Evolutionary conservation across 1,140 invertebrate genomes (phyloP), one percentile per base, ranked within the genome.

Genomic region (Dysdera silvatica): DNA sequence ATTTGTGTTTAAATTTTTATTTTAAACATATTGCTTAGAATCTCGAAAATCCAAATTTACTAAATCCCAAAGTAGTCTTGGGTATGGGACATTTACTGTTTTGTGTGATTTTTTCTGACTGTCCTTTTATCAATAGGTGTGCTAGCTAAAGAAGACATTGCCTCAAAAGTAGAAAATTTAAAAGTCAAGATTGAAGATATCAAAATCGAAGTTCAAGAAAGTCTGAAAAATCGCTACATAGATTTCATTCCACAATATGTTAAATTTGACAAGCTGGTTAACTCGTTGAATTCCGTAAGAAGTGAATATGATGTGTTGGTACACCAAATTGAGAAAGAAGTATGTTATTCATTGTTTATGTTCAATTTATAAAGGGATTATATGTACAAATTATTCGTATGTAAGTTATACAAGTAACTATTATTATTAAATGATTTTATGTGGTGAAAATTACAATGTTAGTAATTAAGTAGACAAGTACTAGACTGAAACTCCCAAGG

Each of bases 311-410:
- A 71, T n/a, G 52, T 65, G 24, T 59, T 75, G 4, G 48, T 56
- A 16, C 60, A 69, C 16, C 72, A 67, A 32, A 72, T 77, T 62
- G 71, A 77, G 60, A 72, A 69, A 51, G 72, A 77, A 70, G 74
- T 77, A 68, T 28, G 6, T 41, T 16, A 20, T 48, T 23, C 41
- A 33, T 24, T 24, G 29, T 18, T 66, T 32, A 10, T 16, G 6
- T 10, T 35, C 16, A 10, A 37, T 37, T 1, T 61, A 37, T 29
- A 29, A 2, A 61, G 16, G 32, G 18, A 24, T 28, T 18, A 16
- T 59, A 12, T 23, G 49, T 57, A 14, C 8, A 53, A 14, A 16
- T 29, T n/a, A n/a, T n/a, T n/a, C n/a, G n/a, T n/a, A n/a, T n/a
- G n/a, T n/a, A n/a, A n/a, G n/a, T n/a, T n/a, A n/a, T n/a, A n/a